Conservation (phyloP, 1,140 invertebrate species). For the Drosophila parvula region DNA sequence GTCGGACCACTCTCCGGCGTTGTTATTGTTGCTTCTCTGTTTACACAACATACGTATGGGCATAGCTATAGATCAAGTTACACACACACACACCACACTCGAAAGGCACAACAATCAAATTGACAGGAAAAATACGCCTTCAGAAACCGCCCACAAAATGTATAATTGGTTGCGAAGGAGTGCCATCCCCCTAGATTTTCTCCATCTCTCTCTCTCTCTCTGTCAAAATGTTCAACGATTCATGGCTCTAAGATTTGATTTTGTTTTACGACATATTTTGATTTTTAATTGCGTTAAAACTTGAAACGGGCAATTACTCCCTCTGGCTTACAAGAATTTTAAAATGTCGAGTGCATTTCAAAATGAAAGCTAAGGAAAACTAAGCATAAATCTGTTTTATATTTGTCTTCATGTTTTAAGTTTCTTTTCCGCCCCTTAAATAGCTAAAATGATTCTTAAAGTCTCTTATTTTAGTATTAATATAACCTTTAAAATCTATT, state of each 20-base stretch:
- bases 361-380: background rate
- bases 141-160: constrained; percentile 33
- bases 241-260: constrained; percentile 66
- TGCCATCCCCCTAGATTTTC: constrained; percentile 30
- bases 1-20: constrained; percentile 49
- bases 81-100: constrained; percentile 22
- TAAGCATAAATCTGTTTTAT: background rate
- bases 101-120: constrained; percentile 37
- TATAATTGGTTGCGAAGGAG: constrained; percentile 63
- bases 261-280: constrained; percentile 46
- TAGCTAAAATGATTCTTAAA: background rate
- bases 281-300: constrained; percentile 26
- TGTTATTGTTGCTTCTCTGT: constrained; percentile 18
- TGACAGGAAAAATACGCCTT: constrained; percentile 30
- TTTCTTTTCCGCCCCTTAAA: background rate
- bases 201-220: background rate
- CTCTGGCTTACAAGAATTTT: constrained; percentile 13
- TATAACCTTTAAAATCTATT: too few species aligned
- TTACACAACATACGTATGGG: constrained; percentile 51
- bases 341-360: too few species aligned
- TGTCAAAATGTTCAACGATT: constrained; percentile 68
- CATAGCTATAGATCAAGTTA: constrained; percentile 64
- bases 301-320: constrained; percentile 47
- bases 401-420: background rate
- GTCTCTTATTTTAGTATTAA: too few species aligned